These are phyloP conservation scores for Leptatherina wallacei DNA, from an alignment of 2,797 vertebrate genomes.

Conservation along the genomic window DNA sequence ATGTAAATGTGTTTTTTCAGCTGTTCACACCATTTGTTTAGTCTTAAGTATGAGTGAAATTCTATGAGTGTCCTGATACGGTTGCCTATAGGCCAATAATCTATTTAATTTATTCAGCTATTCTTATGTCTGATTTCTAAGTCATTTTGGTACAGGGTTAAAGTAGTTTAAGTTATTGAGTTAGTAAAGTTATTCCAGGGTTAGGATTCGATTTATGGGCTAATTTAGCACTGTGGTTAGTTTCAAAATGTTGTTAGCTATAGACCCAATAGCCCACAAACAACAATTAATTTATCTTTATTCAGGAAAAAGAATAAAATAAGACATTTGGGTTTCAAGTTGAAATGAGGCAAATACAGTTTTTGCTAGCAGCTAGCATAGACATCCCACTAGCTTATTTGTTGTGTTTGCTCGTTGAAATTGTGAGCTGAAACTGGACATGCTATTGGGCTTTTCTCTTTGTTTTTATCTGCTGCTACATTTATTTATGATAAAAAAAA, in stretches of 20 bases:
- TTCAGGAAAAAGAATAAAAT: background rate
- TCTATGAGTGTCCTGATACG: background rate
- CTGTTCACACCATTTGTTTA: background rate
- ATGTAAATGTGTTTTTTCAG: background rate
- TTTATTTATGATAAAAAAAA: background rate
- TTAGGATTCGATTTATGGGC: background rate
- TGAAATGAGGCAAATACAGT: background rate
- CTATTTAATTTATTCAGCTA: background rate
- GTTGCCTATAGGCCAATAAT: background rate
- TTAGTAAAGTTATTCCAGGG: background rate
- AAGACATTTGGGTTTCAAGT: background rate
- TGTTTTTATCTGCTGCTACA: background rate
- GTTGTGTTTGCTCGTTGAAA: background rate
- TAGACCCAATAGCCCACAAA: background rate
- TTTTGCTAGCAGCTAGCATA: background rate
- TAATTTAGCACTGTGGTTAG: background rate
- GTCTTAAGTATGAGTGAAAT: background rate
- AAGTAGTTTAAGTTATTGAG: background rate
- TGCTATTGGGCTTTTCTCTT: background rate
- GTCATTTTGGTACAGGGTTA: conserved; percentile 1
- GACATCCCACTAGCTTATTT: background rate
- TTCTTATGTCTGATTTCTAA: background rate
- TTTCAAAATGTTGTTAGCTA: background rate
- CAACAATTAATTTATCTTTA: background rate
- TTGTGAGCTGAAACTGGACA: background rate